Percentiles rank a stretch among this genome's conserved stretches.
phyloP scores from a whole-genome alignment of 2,888 invertebrate species.

The Plusia festucae region DNA sequence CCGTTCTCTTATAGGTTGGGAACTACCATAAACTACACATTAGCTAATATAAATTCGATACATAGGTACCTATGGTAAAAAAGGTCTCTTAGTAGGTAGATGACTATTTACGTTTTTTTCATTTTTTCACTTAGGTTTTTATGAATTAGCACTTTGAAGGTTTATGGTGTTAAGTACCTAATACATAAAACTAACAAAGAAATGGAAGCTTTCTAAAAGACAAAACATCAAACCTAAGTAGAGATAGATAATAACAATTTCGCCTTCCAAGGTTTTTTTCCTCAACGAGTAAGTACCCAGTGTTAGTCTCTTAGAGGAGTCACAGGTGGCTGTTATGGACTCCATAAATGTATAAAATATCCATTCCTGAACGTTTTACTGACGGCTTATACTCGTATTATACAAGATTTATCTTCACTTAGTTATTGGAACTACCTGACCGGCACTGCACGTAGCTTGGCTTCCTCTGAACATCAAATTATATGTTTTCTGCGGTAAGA shows the following conservation, averaged over 20 bases:
- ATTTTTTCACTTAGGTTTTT: too few species aligned
- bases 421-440: conserved; percentile 4
- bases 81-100: too few species aligned
- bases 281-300: neutral
- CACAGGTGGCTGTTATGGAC: conserved; percentile 1
- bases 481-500: neutral
- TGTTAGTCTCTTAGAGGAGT: neutral
- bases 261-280: neutral
- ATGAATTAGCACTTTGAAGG: too few species aligned
- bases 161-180: too few species aligned
- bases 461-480: neutral
- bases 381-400: conserved; percentile 8
- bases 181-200: too few species aligned
- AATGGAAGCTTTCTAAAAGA: too few species aligned
- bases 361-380: conserved; percentile 13
- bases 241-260: neutral
- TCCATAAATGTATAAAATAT: conserved; percentile 4
- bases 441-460: neutral
- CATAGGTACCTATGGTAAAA: too few species aligned
- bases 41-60: neutral
- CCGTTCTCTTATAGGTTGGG: neutral
- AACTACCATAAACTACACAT: neutral
- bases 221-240: neutral
- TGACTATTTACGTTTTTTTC: too few species aligned
- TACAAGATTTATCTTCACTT: neutral